Evolutionary conservation across 2,113 vertebrate genomes (phyloP).

Genomic region (Ciconia maguari): DNA sequence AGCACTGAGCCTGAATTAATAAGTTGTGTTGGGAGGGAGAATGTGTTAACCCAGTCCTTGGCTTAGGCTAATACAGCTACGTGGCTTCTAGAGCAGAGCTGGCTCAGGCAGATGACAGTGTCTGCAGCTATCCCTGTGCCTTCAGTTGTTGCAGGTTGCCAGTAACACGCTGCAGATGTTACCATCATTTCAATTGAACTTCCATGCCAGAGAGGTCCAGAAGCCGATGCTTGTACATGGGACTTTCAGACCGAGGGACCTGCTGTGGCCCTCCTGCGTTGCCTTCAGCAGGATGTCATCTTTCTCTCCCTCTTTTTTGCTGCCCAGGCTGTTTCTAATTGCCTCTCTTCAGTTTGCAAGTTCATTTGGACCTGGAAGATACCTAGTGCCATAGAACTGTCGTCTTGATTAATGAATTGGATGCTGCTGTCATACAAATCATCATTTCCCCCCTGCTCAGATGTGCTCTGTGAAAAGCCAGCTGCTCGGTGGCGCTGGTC

Average conservation of each 20-base stretch:
- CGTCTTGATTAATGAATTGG: background rate
- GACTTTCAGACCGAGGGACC: background rate
- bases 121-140: background rate
- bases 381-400: background rate
- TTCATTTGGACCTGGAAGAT: background rate
- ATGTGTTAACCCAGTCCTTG: background rate
- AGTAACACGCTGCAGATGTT: background rate
- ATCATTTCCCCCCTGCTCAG: background rate
- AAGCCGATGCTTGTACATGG: background rate
- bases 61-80: accelerated
- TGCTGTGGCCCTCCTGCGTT: background rate
- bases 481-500: background rate
- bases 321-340: background rate
- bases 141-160: background rate
- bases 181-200: accelerated
- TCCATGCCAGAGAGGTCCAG: background rate
- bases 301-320: background rate
- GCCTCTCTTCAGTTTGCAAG: background rate
- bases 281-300: background rate
- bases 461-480: background rate
- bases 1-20: background rate
- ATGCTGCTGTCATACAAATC: background rate
- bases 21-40: background rate
- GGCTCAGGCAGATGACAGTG: background rate
- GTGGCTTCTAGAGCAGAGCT: background rate